Evolutionary conservation across 2,113 vertebrate genomes (phyloP).

Genomic region (Vulpes ferrilata): DNA sequence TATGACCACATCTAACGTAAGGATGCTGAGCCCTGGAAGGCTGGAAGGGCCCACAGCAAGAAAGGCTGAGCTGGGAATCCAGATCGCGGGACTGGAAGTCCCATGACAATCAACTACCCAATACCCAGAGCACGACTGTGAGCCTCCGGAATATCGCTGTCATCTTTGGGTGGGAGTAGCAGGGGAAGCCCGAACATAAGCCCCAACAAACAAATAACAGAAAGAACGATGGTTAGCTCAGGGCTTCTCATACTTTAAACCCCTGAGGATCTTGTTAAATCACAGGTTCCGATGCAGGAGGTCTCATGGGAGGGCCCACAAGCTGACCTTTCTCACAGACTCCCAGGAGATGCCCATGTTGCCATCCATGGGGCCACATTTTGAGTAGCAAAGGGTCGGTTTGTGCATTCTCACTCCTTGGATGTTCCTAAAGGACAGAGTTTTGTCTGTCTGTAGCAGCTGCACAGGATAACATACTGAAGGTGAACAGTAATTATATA

Average conservation of each 20-base stretch:
- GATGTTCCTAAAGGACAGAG: not conserved
- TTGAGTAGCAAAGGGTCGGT: not conserved
- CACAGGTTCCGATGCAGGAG: not conserved
- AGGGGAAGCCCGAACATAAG: not conserved
- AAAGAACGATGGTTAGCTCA: not conserved
- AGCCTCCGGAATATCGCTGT: not conserved
- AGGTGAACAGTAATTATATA: not conserved
- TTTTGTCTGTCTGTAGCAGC: not conserved
- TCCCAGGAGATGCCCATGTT: not conserved
- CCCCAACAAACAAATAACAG: not conserved
- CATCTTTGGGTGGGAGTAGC: not conserved
- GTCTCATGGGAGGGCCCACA: not conserved
- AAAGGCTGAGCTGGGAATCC: not conserved
- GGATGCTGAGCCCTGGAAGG: not conserved
- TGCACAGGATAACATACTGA: not conserved
- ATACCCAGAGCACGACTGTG: not conserved
- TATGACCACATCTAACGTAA: not conserved
- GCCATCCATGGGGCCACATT: not conserved
- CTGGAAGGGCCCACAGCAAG: rapidly evolving
- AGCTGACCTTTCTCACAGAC: not conserved
- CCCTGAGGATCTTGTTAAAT: not conserved
- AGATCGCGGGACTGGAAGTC: not conserved
- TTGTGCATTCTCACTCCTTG: not conserved
- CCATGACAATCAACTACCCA: not conserved
- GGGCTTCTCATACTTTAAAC: not conserved